phyloP scores from a whole-genome alignment of 2,888 invertebrate species.

The Tenthredo livida region DNA sequence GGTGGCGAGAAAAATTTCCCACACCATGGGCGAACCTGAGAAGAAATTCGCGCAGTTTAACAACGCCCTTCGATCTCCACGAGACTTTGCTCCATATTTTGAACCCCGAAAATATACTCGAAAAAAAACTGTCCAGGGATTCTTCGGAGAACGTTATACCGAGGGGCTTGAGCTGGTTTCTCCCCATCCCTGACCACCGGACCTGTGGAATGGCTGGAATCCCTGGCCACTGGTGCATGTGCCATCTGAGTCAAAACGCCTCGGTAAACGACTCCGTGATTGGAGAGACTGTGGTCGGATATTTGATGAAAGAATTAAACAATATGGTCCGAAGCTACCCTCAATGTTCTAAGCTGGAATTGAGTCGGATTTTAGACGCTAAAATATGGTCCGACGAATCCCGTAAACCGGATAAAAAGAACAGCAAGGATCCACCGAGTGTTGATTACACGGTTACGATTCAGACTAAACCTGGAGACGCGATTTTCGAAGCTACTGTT shows the following conservation, averaged over 20 bases:
- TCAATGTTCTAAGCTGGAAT: conserved; percentile 84
- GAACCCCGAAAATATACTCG: conserved; percentile 78
- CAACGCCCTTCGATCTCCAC: conserved; percentile 92
- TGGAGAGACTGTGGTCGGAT: conserved; percentile 81
- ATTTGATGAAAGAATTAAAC: conserved; percentile 85
- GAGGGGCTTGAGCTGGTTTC: conserved; percentile 88
- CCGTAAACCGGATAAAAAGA: conserved; percentile 73
- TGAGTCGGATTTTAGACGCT: conserved; percentile 84
- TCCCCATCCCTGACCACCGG: conserved; percentile 85
- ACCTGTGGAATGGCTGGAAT: conserved; percentile 90
- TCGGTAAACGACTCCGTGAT: conserved; percentile 80
- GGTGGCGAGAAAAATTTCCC: conserved; percentile 84
- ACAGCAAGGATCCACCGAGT: conserved; percentile 77
- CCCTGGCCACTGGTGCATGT: conserved; percentile 93
- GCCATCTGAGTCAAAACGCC: conserved; percentile 84
- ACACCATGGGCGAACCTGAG: conserved; percentile 83
- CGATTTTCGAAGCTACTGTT: conserved; percentile 90
- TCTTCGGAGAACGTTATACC: conserved; percentile 70
- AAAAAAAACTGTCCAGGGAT: conserved; percentile 72
- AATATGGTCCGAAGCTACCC: conserved; percentile 81
- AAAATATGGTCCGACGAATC: conserved; percentile 79
- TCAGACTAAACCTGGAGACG: conserved; percentile 84
- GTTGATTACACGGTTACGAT: conserved; percentile 84
- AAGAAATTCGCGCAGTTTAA: conserved; percentile 85
- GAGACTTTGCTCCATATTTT: conserved; percentile 88